Base-by-base conservation (phyloP, 2,797 vertebrate species). In the Gymnopithys bicolor region DNA sequence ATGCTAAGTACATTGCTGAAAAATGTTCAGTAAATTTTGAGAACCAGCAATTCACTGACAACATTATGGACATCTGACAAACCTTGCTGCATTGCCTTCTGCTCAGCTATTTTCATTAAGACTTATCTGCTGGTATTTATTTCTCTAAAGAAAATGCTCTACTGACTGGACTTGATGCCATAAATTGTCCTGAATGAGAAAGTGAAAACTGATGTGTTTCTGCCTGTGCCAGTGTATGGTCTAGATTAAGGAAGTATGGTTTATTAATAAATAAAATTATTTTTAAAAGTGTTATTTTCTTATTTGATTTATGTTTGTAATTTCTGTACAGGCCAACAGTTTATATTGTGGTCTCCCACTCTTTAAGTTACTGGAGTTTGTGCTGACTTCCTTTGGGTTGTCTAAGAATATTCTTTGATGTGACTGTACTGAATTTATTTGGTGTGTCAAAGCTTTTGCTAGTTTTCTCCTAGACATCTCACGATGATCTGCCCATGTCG, bases 1-100 rank as follows among this genome's bases (percentile, higher is more conserved):
- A 95, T 94, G 76, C 95, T 96, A 97, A 98, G 94, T 96, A 97
- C 60, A 60, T 90, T 91, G 67, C 93, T 97, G 94, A 97, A 97
- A 97, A 97, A 95, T 41, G 58, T 67, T 93, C 78, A 94, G 79
- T 77, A 30, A 93, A 88, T 51, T 94, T 62, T 56, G 88, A 92
- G 75, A 96, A 80, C 67, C 71, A 84, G 41, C 27, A 66, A 48
- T 81, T 89, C 87, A 85, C 80, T 91, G 86, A 93, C 51, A 93
- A 43, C 2, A 10, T 71, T 93, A 49, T 51, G 63, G 67, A 79
- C 87, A 52, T 87, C 43, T 84, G 68, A 89, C 75, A 94, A 71
- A 39, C 10, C 41, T 90, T 58, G 90, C 81, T 82, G 81, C 28
- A 12, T 63, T 90, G 58, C 53, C 60, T 94, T 93, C 89, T 60